A percentile compares a stretch with the other conserved stretches of the same genome.
phyloP scores from a whole-genome alignment of 1,140 invertebrate species.

The Pseudomyrmex pallidus region DNA sequence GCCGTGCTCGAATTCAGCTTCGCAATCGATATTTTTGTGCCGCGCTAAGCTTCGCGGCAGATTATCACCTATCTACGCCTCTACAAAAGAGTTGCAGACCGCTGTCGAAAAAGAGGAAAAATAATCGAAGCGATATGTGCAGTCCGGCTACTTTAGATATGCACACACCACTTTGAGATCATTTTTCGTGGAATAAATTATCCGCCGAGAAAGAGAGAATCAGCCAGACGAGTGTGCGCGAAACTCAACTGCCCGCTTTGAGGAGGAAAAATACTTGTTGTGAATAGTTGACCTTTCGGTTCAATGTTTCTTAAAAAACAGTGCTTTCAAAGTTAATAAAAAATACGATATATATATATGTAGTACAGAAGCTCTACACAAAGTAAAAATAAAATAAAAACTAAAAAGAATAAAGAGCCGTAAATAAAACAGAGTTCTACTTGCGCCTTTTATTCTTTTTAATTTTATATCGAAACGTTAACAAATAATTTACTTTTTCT shows the following conservation, averaged over 20 bases:
- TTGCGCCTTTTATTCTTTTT: no score
- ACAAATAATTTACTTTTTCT: not conserved
- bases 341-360: no score
- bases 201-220: not conserved
- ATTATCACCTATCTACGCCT: slow-evolving; percentile 53
- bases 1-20: slow-evolving; percentile 44
- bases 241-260: no score
- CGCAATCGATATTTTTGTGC: slow-evolving; percentile 56
- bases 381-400: no score
- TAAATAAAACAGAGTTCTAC: no score
- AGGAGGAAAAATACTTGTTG: not conserved
- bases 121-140: slow-evolving; percentile 14
- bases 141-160: not conserved
- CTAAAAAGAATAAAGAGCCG: no score
- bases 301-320: not conserved
- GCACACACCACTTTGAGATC: not conserved
- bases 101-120: slow-evolving; percentile 14
- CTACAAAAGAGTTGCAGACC: not conserved
- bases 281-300: slow-evolving; percentile 21
- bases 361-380: no score
- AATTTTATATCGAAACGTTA: no score
- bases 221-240: slow-evolving; percentile 13
- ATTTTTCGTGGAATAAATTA: slow-evolving; percentile 17
- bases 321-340: slow-evolving; percentile 42
- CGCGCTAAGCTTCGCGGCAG: slow-evolving; percentile 42